Conservation (phyloP, 2,113 vertebrate genomes). For the Oncorhynchus tshawytscha region DNA sequence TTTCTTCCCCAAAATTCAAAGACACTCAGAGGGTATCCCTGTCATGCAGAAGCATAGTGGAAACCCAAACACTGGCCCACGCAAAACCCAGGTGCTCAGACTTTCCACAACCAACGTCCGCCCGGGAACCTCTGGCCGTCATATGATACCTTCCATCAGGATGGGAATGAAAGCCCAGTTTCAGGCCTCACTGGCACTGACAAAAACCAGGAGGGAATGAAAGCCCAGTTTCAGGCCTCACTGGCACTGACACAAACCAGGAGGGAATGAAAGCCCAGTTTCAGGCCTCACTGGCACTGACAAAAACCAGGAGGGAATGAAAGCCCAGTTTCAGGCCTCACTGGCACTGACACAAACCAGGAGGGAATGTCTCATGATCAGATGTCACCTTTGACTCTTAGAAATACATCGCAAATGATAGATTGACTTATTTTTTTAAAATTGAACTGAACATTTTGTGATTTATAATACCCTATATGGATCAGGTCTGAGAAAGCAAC, state of each 20-base stretch:
- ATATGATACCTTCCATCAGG: constrained; percentile 43
- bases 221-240: constrained; percentile 32
- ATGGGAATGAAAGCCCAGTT: constrained; percentile 37
- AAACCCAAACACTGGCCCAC: constrained; percentile 40
- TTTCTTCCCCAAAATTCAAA: constrained; percentile 28
- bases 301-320: constrained; percentile 20
- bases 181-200: constrained; percentile 41
- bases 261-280: not conserved
- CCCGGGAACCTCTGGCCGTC: constrained; percentile 28
- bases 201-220: constrained; percentile 43
- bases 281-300: no score
- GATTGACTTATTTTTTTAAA: not conserved
- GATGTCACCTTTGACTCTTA: not conserved
- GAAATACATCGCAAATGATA: not conserved
- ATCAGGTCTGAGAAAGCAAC: constrained; percentile 10
- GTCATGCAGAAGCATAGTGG: constrained; percentile 38
- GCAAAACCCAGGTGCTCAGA: constrained; percentile 58
- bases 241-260: constrained; percentile 53
- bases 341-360: constrained; percentile 49
- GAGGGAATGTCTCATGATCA: constrained; percentile 21
- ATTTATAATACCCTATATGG: not conserved
- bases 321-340: constrained; percentile 27
- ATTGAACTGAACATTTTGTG: constrained; percentile 3
- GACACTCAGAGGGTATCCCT: constrained; percentile 37
- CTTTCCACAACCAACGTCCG: constrained; percentile 37